Evolutionary conservation across 2,888 invertebrate species (phyloP).

Genomic region (Mimas tiliae): DNA sequence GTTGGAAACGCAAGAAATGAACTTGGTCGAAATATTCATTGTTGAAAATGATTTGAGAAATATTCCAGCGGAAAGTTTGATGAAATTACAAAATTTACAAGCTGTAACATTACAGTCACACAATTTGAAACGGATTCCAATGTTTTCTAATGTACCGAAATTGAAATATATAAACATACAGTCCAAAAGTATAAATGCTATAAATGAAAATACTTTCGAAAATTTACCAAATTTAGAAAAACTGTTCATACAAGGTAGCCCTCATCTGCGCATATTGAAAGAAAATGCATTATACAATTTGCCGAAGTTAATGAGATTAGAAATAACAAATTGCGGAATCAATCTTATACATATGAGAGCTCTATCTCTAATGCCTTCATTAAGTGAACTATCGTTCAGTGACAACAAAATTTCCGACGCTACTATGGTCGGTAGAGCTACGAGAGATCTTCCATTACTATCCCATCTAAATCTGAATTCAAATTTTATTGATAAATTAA

Average conservation of each 20-base stretch:
- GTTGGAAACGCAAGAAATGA: slow-evolving; percentile 90
- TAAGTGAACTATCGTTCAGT: slow-evolving; percentile 88
- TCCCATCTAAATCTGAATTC: slow-evolving; percentile 88
- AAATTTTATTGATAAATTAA: slow-evolving; percentile 89
- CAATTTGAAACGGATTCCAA: slow-evolving; percentile 89
- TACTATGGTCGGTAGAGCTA: slow-evolving; percentile 91
- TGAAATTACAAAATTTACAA: slow-evolving; percentile 89
- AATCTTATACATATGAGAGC: slow-evolving; percentile 92
- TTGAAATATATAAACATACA: slow-evolving; percentile 90
- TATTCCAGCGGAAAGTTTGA: slow-evolving; percentile 91
- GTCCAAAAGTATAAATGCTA: slow-evolving; percentile 86
- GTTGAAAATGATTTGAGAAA: slow-evolving; percentile 93
- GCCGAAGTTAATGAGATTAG: slow-evolving; percentile 88
- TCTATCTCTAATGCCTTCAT: slow-evolving; percentile 88
- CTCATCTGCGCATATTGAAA: slow-evolving; percentile 87
- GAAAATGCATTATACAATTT: slow-evolving; percentile 89
- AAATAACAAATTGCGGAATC: slow-evolving; percentile 91
- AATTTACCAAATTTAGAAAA: slow-evolving; percentile 90
- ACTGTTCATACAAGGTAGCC: slow-evolving; percentile 89
- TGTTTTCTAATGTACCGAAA: slow-evolving; percentile 88
- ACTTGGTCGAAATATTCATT: slow-evolving; percentile 92
- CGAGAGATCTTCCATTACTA: slow-evolving; percentile 90
- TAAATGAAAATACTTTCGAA: slow-evolving; percentile 88
- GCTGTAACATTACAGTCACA: slow-evolving; percentile 93
- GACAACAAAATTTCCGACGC: slow-evolving; percentile 91